phyloP scores from a whole-genome alignment of 1,140 invertebrate species.

The Brevipalpus yothersi region DNA sequence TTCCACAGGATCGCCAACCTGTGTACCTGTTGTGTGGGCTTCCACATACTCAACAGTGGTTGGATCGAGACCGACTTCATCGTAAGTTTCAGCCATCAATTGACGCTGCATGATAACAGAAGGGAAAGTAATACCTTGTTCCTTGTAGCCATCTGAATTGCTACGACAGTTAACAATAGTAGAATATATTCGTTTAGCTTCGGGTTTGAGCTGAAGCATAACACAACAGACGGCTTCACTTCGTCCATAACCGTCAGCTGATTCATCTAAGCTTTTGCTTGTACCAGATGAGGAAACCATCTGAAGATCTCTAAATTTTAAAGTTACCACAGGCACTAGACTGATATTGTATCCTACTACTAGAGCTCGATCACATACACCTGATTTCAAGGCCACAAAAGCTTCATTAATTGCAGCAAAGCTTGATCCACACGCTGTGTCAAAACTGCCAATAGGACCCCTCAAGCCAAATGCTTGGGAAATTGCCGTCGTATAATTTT shows the following conservation, averaged over 20 bases:
- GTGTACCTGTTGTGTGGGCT: slow-evolving; percentile 71
- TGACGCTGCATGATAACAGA: slow-evolving; percentile 13
- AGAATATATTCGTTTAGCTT: slow-evolving; percentile 25
- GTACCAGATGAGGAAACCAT: background rate
- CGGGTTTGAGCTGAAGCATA: slow-evolving; percentile 15
- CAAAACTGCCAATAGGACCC: slow-evolving; percentile 64
- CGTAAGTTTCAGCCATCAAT: slow-evolving; percentile 41
- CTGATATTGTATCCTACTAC: slow-evolving; percentile 26
- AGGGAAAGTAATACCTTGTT: slow-evolving; percentile 38
- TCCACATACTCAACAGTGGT: slow-evolving; percentile 58
- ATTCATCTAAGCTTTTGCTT: background rate
- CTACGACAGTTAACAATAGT: slow-evolving; percentile 42
- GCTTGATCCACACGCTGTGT: slow-evolving; percentile 61
- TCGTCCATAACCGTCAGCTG: slow-evolving; percentile 1
- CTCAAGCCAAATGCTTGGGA: slow-evolving; percentile 73
- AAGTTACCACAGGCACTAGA: slow-evolving; percentile 20
- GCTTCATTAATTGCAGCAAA: background rate
- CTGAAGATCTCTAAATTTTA: slow-evolving; percentile 13
- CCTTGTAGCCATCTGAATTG: slow-evolving; percentile 72
- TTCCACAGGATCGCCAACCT: slow-evolving; percentile 86
- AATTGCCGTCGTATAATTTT: slow-evolving; percentile 86
- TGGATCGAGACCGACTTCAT: slow-evolving; percentile 53
- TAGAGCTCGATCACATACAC: slow-evolving; percentile 17
- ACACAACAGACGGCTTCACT: slow-evolving; percentile 45
- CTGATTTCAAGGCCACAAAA: slow-evolving; percentile 1